Percentiles rank a stretch among this genome's conserved stretches.
Conservation (phyloP, 2,113 vertebrate genomes). For the Eulemur rufifrons region DNA sequence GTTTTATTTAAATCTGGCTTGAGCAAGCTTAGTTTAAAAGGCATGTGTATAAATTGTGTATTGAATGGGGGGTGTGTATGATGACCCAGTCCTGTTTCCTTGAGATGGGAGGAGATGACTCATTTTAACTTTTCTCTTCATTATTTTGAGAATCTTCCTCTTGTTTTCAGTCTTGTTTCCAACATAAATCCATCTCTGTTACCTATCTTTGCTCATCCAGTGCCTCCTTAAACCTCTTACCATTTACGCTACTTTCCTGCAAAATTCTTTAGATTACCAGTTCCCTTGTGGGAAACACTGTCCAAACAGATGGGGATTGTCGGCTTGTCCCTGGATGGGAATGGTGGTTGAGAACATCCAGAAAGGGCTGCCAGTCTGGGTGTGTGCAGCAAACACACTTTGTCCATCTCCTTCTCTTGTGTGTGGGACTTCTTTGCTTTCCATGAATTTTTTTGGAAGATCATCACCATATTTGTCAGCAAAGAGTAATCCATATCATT, state of each 20-base stretch:
- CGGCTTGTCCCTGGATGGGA: neutral
- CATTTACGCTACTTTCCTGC: neutral
- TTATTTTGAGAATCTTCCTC: neutral
- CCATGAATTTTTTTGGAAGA: neutral
- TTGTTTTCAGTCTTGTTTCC: neutral
- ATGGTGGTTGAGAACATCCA: neutral
- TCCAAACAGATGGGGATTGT: neutral
- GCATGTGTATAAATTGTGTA: neutral
- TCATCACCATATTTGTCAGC: neutral
- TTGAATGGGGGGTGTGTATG: neutral
- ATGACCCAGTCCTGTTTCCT: neutral
- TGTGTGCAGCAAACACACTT: neutral
- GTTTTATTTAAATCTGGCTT: neutral
- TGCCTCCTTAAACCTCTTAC: neutral
- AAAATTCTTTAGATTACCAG: neutral
- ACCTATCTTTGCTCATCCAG: neutral
- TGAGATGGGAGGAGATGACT: neutral
- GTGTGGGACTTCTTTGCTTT: neutral
- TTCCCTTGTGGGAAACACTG: neutral
- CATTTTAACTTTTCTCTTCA: neutral
- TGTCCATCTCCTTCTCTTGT: neutral
- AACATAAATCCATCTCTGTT: neutral
- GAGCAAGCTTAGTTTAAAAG: neutral
- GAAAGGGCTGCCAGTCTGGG: neutral
- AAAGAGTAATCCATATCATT: neutral